A percentile compares a stretch with the other conserved stretches of the same genome.
These are phyloP conservation scores for Diphyllodes magnificus DNA, from an alignment of 2,113 vertebrate genomes.

Conservation along the genomic window DNA sequence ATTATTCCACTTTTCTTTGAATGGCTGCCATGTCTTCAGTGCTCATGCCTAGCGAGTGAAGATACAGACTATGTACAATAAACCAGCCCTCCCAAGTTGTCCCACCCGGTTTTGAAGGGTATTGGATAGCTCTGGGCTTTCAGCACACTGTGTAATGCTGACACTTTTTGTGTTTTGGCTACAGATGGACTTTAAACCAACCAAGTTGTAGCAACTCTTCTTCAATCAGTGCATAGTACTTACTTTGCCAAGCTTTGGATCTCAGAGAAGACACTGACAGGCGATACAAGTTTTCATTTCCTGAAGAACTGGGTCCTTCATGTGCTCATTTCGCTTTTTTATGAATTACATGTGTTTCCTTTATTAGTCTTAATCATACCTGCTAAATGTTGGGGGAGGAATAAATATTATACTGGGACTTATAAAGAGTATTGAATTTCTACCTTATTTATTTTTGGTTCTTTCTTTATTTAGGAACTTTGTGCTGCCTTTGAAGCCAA, in stretches of 20 bases:
- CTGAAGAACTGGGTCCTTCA: background rate
- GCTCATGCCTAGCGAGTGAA: background rate
- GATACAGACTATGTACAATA: background rate
- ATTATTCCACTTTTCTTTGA: background rate
- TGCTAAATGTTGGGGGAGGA: background rate
- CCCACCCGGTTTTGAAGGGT: background rate
- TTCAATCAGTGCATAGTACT: background rate
- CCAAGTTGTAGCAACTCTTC: background rate
- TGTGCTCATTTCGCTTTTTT: conserved; percentile 15
- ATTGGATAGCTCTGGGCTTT: background rate
- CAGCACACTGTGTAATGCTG: background rate
- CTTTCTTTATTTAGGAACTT: conserved; percentile 81
- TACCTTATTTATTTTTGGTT: background rate
- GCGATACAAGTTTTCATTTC: background rate
- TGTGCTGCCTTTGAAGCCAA: conserved; percentile 86
- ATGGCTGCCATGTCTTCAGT: background rate
- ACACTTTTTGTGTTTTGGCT: background rate
- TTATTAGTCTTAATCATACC: background rate
- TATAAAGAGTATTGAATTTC: background rate
- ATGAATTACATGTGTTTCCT: background rate
- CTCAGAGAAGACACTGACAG: background rate
- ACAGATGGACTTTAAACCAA: background rate
- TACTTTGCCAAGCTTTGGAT: background rate
- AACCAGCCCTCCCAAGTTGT: background rate
- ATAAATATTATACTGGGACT: background rate